Evolutionary conservation across 1,140 invertebrate genomes (phyloP), one percentile per base, ranked within the genome.

Genomic region (Drosophila sp.): DNA sequence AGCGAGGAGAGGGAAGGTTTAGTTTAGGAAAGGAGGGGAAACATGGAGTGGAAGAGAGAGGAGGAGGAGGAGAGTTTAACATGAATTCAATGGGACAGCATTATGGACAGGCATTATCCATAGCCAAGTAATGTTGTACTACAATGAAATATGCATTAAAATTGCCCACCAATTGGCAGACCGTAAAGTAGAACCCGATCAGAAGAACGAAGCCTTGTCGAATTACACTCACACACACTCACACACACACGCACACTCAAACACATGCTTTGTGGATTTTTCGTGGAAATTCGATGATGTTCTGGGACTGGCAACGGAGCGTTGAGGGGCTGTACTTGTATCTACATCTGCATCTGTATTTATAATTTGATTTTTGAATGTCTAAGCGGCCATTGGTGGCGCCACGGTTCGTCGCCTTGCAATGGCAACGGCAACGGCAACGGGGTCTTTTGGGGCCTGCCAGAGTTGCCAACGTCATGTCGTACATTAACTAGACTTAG

Each of bases 111-210:
- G 5, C 58, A 36, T 67, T 59, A 71, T 56, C 25, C 51, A 38
- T 54, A 53, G 36, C 45, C 46, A 57, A 69, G 57, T 67, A 46
- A 45, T 63, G 69, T 67, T 76, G 62, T 50, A 65, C 46, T 56
- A 70, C 64, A 69, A 87, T 87, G 83, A 87, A 89, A 87, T 83
- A 87, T 89, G 83, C 83, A 83, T 87, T 87, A 65, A 89, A 87
- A 87, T 70, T 64, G 73, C 76, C 84, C 58, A 69, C 79, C 83
- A 83, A 89, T 89, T 72, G 76, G 67, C 63, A 43, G 53, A 38
- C 34, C 54, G 41, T 82, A 65, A 80, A 86, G 18, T 65, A 75
- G 65, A 81, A 78, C 38, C 54, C 62, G 65, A 82, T 83, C 71
- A 43, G 56, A 16, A 45, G 56, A 69, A 48, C 40, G 58, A 70